Base-by-base conservation (phyloP, 30 jellyfish, hydroid and myxozoan genomes). In the Chironex yamaguchii region DNA sequence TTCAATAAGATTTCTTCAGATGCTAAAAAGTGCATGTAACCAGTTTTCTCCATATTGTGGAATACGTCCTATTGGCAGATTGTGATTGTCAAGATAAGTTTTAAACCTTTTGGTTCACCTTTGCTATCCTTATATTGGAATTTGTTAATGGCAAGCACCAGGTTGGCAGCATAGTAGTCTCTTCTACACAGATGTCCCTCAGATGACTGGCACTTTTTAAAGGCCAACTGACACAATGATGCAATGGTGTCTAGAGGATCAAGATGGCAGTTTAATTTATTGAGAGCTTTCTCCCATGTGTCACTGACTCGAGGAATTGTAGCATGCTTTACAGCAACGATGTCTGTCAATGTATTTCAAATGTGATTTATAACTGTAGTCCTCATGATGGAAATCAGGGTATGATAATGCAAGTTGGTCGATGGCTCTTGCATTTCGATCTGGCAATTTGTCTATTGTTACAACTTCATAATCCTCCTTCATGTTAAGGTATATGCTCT, bases 81-180 rank as follows among this genome's bases (percentile, higher is more conserved):
- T 66, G 17, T 66, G 11, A 66, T 53, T 66, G 29, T 66, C 58
- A 28, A 66, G 4, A 27, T 11, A 74, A 24, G 28, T 49, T 49
- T 29, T 54, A 74, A 74, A 74, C 84, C 87, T 49, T 52, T 58
- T 74, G 87, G 87, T 36, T 74, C 87, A 74, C 87, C 87, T 53
- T 66, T 66, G 62, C 79, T 53, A 20, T 66, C 79, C 62, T 66
- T 66, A 24, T 66, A 66, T 66, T 25, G 79, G 53, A 66, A 21
- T 53, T 66, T 66, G 34, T 66, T 66, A 53, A 66, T 21, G 29
- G 29, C 53, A 24, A 66, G 79, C n/a, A 66, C 79, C 33, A 66
- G 1, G 20, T 66, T 66, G 53, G 53, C 79, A 2, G 79, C 63
- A 1, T 6, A 50, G 33, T 53, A 66, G 20, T 66, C 79, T 25